Percentiles rank a stretch among this genome's conserved stretches.
Evolutionary conservation across 2,888 invertebrate species (phyloP).

Genomic region (Pseudococcus jackbeardsleyi): DNA sequence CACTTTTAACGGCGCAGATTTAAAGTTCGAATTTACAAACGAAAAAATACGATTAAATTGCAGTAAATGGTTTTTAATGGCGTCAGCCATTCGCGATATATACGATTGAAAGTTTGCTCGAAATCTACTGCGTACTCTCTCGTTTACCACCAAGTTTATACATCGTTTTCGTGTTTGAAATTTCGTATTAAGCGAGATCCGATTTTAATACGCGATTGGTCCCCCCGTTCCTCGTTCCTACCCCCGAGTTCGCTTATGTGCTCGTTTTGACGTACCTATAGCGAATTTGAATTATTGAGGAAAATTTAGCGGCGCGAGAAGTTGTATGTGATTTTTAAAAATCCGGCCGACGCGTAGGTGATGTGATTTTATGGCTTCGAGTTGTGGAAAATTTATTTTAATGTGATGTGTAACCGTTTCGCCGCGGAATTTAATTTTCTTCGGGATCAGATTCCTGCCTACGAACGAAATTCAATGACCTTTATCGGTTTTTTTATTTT

Average conservation of each 20-base stretch:
- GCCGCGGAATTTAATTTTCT: too few relatives aligned
- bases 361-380: neutral
- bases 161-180: slow-evolving; percentile 25
- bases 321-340: neutral
- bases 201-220: slow-evolving; percentile 21
- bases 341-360: neutral
- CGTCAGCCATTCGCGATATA: slow-evolving; percentile 36
- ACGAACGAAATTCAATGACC: too few relatives aligned
- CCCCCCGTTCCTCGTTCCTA: neutral
- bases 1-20: slow-evolving; percentile 43
- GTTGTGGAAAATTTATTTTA: neutral
- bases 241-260: neutral
- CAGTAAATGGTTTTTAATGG: slow-evolving; percentile 56
- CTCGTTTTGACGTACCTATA: neutral
- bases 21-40: slow-evolving; percentile 50
- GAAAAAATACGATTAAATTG: slow-evolving; percentile 48
- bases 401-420: neutral
- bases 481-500: too few relatives aligned
- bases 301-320: neutral
- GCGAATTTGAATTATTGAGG: neutral
- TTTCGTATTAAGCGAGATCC: slow-evolving; percentile 47
- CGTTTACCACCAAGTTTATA: slow-evolving; percentile 9
- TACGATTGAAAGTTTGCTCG: neutral
- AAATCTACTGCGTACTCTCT: neutral
- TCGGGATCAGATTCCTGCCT: too few relatives aligned